Evolutionary conservation across 1,140 invertebrate genomes (phyloP).

Genomic region (Drosophila nikananu): DNA sequence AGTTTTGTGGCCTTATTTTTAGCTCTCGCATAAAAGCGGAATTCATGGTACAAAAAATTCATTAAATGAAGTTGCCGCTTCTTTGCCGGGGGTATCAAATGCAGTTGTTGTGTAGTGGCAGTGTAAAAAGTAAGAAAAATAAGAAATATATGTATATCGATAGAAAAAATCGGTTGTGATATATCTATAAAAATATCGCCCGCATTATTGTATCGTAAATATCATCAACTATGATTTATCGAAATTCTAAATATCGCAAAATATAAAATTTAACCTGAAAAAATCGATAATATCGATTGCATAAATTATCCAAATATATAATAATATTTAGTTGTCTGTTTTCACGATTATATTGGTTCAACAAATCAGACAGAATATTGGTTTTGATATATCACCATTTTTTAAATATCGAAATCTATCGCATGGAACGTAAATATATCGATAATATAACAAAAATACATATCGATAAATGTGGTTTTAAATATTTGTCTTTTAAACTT

Average conservation of each 20-base stretch:
- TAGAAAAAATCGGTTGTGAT: neutral
- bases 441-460: no score
- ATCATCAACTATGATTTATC: neutral
- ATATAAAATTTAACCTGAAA: neutral
- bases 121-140: neutral
- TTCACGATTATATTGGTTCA: neutral
- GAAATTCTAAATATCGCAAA: neutral
- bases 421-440: no score
- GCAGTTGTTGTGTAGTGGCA: neutral
- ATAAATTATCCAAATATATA: neutral
- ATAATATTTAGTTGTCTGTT: neutral
- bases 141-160: neutral
- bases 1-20: conserved; percentile 34
- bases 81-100: neutral
- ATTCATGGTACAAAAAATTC: conserved; percentile 5
- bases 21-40: conserved; percentile 13
- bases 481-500: no score
- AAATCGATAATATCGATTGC: neutral
- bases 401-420: no score
- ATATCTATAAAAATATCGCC: neutral
- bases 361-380: neutral
- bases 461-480: no score
- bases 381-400: neutral
- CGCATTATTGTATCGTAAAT: neutral
- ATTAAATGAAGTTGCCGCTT: conserved; percentile 12